These are phyloP conservation scores for Eretmochelys imbricata DNA, from an alignment of 2,113 vertebrate species.

Conservation along the genomic window DNA sequence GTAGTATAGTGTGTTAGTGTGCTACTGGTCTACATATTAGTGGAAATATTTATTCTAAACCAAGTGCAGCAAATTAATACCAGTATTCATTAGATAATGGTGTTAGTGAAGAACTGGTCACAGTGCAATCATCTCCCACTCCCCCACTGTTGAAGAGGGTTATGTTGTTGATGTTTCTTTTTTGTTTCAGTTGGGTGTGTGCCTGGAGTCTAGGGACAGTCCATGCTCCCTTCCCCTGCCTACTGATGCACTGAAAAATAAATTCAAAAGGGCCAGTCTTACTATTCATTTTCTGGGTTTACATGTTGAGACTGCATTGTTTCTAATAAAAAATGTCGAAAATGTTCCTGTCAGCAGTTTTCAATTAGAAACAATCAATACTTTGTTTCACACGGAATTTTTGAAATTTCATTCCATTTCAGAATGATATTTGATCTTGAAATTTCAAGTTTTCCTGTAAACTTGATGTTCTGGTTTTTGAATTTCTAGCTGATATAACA, in stretches of 20 bases:
- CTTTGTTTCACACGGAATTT: neutral
- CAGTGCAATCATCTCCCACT: neutral
- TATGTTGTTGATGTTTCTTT: neutral
- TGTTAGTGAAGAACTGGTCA: neutral
- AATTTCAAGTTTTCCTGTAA: neutral
- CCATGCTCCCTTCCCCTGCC: neutral
- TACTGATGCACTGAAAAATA: constrained; percentile 12
- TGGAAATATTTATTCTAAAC: neutral
- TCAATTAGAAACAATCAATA: neutral
- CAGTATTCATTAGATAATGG: neutral
- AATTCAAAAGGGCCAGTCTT: neutral
- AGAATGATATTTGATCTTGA: constrained; percentile 10
- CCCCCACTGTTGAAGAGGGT: neutral
- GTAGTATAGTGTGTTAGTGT: neutral
- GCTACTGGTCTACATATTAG: neutral
- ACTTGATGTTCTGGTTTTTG: neutral
- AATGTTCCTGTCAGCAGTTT: neutral
- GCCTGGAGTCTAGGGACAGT: neutral
- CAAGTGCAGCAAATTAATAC: neutral
- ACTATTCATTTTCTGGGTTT: neutral
- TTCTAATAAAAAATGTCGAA: neutral
- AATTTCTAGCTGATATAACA: neutral
- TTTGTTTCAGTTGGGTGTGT: neutral
- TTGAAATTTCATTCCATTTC: neutral
- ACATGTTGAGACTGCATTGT: neutral